Base-by-base conservation (phyloP, 2,888 invertebrate species). In the Cataglyphis albicans region DNA sequence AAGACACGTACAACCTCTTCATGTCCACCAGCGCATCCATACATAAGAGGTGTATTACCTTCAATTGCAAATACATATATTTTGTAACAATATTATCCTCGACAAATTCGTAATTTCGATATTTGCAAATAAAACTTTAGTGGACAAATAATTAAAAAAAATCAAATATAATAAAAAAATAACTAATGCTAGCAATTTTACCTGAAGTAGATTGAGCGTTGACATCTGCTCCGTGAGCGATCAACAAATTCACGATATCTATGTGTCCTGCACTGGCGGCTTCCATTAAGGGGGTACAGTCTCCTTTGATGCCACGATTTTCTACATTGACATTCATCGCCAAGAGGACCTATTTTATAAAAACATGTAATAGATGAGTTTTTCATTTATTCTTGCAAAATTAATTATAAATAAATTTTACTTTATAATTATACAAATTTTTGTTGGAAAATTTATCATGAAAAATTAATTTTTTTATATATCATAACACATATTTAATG, bases 31-130 rank as follows among this genome's bases (percentile, higher is more conserved):
- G 98, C 98, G 95, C 98, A 98, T 72, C 98, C 99, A 95, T 99
- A 99, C 98, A 99, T 99, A 89, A 99, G 96, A 88, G 99, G 98
- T 85, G 99, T 99, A 95, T 99, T 99, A 88, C 98, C 98, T 95
- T 94, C 91, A 88, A 88, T 84, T 25, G 81, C 21, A 48, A 48
- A 48, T 18, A 6, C 18, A 48, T 18, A 48, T 18, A 48, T 1
- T 61, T 52, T 52, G 4, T n/a, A 68, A 48, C n/a, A 73, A 21
- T 55, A 67, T 65, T 18, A 2, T 59, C 32, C n/a, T 67, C 10
- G 15, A 21, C 3, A 1, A 1, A 75, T 18, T 29, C 12, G 12
- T 52, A 38, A 65, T 3, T 29, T 41, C 10, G 3, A 57, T 6
- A 52, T 57, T 68, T 57, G 29, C 21, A 41, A 6, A 55, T 9